Evolutionary conservation across 2,113 vertebrate species (phyloP).

Genomic region (Polyodon spathula): DNA sequence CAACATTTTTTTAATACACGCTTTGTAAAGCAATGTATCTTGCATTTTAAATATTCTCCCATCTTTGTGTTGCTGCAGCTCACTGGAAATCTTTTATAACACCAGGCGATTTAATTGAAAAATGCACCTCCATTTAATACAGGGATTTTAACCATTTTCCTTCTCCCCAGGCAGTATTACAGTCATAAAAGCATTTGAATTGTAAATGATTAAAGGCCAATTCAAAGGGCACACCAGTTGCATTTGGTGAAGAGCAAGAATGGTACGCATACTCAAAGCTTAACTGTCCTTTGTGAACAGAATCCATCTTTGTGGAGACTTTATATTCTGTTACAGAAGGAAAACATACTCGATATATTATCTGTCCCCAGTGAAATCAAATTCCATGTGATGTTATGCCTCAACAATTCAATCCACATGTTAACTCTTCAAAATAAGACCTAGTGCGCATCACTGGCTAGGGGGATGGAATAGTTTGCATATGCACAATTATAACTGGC

Average conservation of each 20-base stretch:
- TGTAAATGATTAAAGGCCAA: constrained; percentile 28
- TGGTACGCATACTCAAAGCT: constrained; percentile 7
- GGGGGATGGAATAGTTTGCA: background rate
- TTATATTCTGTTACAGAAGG: constrained; percentile 22
- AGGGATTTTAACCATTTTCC: constrained; percentile 24
- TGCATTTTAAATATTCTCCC: background rate
- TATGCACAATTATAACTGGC: too few relatives aligned
- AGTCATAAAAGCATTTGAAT: constrained; percentile 30
- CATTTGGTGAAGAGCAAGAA: constrained; percentile 19
- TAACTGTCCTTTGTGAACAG: constrained; percentile 22
- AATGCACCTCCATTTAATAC: constrained; percentile 11
- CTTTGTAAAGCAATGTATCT: constrained; percentile 8
- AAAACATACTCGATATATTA: constrained; percentile 17
- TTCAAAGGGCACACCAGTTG: constrained; percentile 19
- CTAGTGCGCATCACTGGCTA: constrained; percentile 38
- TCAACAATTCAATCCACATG: constrained; percentile 45
- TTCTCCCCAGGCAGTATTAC: constrained; percentile 24
- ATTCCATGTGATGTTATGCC: constrained; percentile 31
- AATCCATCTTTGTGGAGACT: constrained; percentile 17
- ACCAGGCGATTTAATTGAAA: constrained; percentile 9
- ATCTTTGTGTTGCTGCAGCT: background rate
- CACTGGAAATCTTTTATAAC: background rate
- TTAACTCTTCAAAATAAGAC: constrained; percentile 35
- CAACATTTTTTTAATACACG: too few relatives aligned
- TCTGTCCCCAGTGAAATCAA: constrained; percentile 41